Percentiles rank a stretch among this genome's conserved stretches.
These are phyloP conservation scores for Cotesia typhae DNA, from an alignment of 1,140 invertebrate species.

Conservation along the genomic window DNA sequence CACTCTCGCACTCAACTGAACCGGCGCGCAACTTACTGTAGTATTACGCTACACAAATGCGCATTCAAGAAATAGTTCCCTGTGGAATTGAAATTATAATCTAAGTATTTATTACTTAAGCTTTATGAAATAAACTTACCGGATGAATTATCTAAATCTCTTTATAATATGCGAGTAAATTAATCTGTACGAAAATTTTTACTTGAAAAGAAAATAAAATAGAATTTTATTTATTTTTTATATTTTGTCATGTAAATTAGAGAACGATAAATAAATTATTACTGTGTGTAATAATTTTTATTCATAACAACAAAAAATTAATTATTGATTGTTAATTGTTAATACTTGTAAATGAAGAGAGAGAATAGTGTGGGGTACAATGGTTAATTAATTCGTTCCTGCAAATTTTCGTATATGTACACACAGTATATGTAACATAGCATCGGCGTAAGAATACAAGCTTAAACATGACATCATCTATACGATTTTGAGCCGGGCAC, in stretches of 20 bases:
- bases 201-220: too few relatives aligned
- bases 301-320: too few relatives aligned
- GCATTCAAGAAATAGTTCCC: conserved; percentile 40
- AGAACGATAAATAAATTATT: too few relatives aligned
- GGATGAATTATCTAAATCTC: too few relatives aligned
- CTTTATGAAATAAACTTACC: too few relatives aligned
- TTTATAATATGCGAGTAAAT: too few relatives aligned
- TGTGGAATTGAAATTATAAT: background rate
- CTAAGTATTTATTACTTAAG: too few relatives aligned
- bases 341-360: background rate
- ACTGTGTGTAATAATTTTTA: too few relatives aligned
- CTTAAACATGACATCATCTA: conserved; percentile 56
- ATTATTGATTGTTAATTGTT: background rate
- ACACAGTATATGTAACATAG: conserved; percentile 24
- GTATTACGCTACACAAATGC: conserved; percentile 45
- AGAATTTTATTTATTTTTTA: background rate
- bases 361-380: background rate
- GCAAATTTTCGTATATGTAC: conserved; percentile 25
- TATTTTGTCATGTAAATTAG: too few relatives aligned
- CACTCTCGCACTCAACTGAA: conserved; percentile 46
- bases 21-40: conserved; percentile 60
- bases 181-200: too few relatives aligned
- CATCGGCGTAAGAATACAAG: conserved; percentile 41
- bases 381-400: conserved; percentile 21
- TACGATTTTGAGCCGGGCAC: conserved; percentile 52